phyloP scores from a whole-genome alignment of 2,113 vertebrate genomes.

The Cinclus cinclus region DNA sequence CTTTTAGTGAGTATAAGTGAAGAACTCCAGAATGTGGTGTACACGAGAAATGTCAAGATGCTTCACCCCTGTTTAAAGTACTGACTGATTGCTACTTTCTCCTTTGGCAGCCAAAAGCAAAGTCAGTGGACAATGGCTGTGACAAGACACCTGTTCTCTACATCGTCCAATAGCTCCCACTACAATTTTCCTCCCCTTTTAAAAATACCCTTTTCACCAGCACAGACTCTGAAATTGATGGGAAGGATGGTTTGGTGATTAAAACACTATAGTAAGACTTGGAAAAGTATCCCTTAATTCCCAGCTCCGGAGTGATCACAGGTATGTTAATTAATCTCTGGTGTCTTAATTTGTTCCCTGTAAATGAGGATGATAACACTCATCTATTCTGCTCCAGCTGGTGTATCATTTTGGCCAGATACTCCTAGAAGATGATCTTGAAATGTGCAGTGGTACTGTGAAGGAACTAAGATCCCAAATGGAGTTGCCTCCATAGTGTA shows the following conservation, averaged over 20 bases:
- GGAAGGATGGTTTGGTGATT: background rate
- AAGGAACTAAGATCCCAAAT: background rate
- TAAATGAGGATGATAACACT: background rate
- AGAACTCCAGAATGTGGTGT: background rate
- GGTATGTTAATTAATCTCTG: slow-evolving; percentile 2
- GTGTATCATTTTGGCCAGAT: background rate
- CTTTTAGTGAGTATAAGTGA: background rate
- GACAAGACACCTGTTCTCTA: background rate
- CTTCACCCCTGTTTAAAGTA: background rate
- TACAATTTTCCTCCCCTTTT: background rate
- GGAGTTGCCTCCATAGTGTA: background rate
- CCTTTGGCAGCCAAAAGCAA: background rate
- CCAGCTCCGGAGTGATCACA: background rate
- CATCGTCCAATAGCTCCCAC: background rate
- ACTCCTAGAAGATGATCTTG: background rate
- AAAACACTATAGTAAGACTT: background rate
- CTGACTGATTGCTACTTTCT: background rate
- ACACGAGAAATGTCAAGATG: background rate
- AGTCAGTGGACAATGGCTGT: background rate
- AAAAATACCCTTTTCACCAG: background rate
- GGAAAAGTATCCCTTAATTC: background rate
- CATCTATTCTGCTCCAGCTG: background rate
- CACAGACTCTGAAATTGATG: background rate
- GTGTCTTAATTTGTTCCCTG: background rate
- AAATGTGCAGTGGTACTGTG: background rate